Conservation (phyloP, 1,140 invertebrate species). For the Drosophila elegans region DNA sequence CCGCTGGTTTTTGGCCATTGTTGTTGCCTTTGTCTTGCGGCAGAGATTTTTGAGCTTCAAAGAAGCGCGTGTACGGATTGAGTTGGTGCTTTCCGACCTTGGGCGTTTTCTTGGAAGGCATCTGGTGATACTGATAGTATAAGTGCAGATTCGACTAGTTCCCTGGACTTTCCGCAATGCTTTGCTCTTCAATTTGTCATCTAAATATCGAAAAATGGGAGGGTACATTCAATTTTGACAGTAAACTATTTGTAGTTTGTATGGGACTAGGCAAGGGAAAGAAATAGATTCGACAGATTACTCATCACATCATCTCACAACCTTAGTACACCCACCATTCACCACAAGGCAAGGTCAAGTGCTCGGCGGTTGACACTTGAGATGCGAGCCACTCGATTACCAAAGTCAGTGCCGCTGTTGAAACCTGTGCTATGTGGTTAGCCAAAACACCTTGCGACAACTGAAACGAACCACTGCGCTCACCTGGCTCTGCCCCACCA, state of each 20-base stretch:
- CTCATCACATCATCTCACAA: constrained; percentile 17
- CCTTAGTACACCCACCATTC: constrained; percentile 7
- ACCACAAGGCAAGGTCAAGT: constrained; percentile 31
- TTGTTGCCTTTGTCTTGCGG: neutral
- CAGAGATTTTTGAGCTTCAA: constrained; percentile 44
- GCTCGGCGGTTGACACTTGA: constrained; percentile 36
- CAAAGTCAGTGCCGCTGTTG: constrained; percentile 45
- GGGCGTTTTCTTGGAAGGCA: constrained; percentile 32
- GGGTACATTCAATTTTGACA: constrained; percentile 53
- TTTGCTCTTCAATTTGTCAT: constrained; percentile 14
- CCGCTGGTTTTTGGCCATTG: neutral
- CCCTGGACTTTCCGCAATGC: neutral
- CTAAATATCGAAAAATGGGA: constrained; percentile 11
- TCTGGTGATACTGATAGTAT: constrained; percentile 7
- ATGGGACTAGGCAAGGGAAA: neutral
- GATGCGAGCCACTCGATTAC: constrained; percentile 48
- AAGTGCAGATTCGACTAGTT: neutral
- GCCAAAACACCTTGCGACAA: constrained; percentile 55
- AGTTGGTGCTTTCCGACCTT: constrained; percentile 27
- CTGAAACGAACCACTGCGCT: constrained; percentile 45
- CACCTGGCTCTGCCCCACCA: constrained; percentile 10
- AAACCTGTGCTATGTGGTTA: constrained; percentile 45
- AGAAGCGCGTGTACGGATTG: constrained; percentile 41
- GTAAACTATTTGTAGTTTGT: constrained; percentile 6
- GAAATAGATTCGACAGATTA: constrained; percentile 10